A percentile compares a stretch with the other conserved stretches of the same genome.
Evolutionary conservation across 1,140 invertebrate genomes (phyloP).

Genomic region (Babylonia areolata): DNA sequence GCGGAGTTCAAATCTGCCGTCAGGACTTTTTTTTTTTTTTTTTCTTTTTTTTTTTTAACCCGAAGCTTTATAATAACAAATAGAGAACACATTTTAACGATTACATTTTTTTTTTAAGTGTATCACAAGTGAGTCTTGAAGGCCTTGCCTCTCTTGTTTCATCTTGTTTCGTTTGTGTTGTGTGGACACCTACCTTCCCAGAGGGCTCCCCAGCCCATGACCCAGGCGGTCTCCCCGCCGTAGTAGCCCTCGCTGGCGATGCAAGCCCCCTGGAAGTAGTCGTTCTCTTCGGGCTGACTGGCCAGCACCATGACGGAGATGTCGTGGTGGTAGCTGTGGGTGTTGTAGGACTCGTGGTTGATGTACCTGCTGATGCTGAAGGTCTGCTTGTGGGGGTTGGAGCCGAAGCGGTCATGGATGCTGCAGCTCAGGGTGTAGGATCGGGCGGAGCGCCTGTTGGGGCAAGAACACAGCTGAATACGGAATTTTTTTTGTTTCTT

Average conservation of each 20-base stretch:
- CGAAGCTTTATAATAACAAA: too few relatives aligned
- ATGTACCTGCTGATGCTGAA: conserved; percentile 16
- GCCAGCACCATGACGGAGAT: conserved; percentile 38
- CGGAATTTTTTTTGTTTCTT: too few relatives aligned
- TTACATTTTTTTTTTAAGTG: too few relatives aligned
- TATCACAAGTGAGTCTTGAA: too few relatives aligned
- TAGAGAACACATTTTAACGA: too few relatives aligned
- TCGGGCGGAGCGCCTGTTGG: not conserved
- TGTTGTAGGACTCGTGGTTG: conserved; percentile 36
- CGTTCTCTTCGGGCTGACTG: not conserved
- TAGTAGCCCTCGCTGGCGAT: conserved; percentile 1
- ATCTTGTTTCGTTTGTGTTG: too few relatives aligned
- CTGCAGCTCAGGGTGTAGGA: conserved; percentile 19
- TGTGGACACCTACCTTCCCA: conserved; percentile 8
- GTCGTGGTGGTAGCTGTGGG: conserved; percentile 31
- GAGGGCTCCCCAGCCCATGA: conserved; percentile 38
- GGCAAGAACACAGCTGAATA: too few relatives aligned
- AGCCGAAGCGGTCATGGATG: conserved; percentile 14
- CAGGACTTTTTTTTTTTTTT: too few relatives aligned
- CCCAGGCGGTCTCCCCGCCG: conserved; percentile 19
- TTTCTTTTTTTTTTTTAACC: too few relatives aligned
- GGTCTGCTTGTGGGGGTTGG: conserved; percentile 5
- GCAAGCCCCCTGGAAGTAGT: conserved; percentile 24
- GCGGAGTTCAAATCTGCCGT: too few relatives aligned
- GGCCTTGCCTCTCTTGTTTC: too few relatives aligned